Evolutionary conservation across 1,140 invertebrate genomes (phyloP).

Genomic region (Drosophila sproati): DNA sequence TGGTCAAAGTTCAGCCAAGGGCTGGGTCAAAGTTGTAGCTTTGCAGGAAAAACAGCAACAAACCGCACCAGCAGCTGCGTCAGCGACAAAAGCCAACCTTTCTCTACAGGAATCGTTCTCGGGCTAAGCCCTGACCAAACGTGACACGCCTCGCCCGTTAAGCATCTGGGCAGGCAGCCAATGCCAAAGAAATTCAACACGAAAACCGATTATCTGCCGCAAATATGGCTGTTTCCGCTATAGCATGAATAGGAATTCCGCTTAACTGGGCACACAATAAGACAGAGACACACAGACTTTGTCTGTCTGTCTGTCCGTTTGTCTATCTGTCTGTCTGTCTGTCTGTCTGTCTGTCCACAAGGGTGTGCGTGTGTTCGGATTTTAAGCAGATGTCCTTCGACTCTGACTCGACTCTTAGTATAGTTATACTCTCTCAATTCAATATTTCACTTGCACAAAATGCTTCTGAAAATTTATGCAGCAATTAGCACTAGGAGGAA

Average conservation of each 20-base stretch:
- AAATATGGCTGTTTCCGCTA: slow-evolving; percentile 73
- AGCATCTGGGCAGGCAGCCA: not conserved
- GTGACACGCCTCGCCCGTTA: not conserved
- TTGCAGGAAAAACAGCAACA: slow-evolving; percentile 13
- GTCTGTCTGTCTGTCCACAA: slow-evolving; percentile 3
- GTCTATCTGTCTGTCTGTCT: slow-evolving; percentile 8
- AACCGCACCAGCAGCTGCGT: slow-evolving; percentile 37
- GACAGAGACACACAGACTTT: slow-evolving; percentile 15
- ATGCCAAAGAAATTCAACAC: slow-evolving; percentile 21
- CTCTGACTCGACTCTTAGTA: too few relatives aligned
- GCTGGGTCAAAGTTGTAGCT: slow-evolving; percentile 39
- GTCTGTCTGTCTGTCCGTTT: slow-evolving; percentile 17
- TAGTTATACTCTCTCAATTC: not conserved
- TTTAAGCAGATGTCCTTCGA: not conserved
- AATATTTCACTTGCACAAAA: slow-evolving; percentile 14
- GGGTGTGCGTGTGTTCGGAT: slow-evolving; percentile 15
- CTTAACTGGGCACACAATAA: slow-evolving; percentile 50
- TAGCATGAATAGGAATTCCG: slow-evolving; percentile 68
- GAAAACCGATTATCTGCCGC: slow-evolving; percentile 75
- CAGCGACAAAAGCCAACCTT: slow-evolving; percentile 43
- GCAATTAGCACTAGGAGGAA: slow-evolving; percentile 23
- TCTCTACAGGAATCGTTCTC: not conserved
- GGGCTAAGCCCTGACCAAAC: not conserved
- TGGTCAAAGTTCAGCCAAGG: slow-evolving; percentile 65
- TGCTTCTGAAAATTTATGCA: slow-evolving; percentile 27